These are phyloP conservation scores for Matsumyia berberina DNA, from an alignment of 2,888 invertebrate species.

Conservation along the genomic window DNA sequence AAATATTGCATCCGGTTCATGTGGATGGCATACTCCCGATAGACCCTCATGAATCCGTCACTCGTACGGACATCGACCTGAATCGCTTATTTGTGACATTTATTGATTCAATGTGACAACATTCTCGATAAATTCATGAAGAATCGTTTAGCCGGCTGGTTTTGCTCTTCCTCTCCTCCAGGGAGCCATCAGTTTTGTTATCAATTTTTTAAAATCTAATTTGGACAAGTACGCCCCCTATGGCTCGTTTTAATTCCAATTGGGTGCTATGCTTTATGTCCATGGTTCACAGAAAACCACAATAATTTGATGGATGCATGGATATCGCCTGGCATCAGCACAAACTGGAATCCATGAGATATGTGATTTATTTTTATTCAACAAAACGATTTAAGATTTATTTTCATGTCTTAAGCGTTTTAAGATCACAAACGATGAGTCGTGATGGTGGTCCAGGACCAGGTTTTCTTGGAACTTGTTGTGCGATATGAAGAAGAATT, in stretches of 20 bases:
- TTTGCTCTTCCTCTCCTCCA: slow-evolving; percentile 31
- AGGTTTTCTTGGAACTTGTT: slow-evolving; percentile 40
- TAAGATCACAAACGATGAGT: slow-evolving; percentile 53
- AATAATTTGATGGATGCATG: slow-evolving; percentile 70
- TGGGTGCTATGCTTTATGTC: slow-evolving; percentile 65
- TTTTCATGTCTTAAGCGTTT: slow-evolving; percentile 42
- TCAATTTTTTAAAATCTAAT: slow-evolving; percentile 48
- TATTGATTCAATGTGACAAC: slow-evolving; percentile 75
- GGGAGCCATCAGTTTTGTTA: slow-evolving; percentile 16
- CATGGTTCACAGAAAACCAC: slow-evolving; percentile 53
- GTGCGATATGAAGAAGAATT: slow-evolving; percentile 29
- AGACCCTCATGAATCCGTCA: slow-evolving; percentile 28
- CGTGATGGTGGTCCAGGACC: slow-evolving; percentile 39
- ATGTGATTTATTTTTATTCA: slow-evolving; percentile 59
- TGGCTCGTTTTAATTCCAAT: slow-evolving; percentile 33
- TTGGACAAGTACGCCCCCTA: slow-evolving; percentile 69
- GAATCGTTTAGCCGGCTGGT: slow-evolving; percentile 48
- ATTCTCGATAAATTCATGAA: slow-evolving; percentile 71
- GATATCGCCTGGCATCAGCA: slow-evolving; percentile 55
- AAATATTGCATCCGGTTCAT: slow-evolving; percentile 48
- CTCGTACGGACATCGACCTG: slow-evolving; percentile 33
- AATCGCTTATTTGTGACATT: slow-evolving; percentile 64
- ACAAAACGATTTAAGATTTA: slow-evolving; percentile 48
- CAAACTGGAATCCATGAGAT: slow-evolving; percentile 49
- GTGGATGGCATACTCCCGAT: slow-evolving; percentile 36